A percentile compares a stretch with the other conserved stretches of the same genome.
Conservation (phyloP, 2,113 vertebrate genomes). For the Procavia capensis region DNA sequence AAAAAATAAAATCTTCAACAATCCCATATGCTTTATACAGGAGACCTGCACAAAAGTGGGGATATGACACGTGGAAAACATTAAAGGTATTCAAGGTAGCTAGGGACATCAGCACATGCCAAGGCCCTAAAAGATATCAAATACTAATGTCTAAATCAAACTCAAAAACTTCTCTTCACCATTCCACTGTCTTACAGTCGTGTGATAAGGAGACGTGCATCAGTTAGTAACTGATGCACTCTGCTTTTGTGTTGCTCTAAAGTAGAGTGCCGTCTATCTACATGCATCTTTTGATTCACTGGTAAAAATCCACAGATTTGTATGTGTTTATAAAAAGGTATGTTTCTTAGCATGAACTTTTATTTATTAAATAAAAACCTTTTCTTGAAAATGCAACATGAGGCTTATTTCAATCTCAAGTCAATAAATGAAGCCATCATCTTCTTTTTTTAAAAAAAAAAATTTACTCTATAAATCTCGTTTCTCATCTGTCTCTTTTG, state of each 20-base stretch:
- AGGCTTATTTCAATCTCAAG: neutral
- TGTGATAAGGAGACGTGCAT: neutral
- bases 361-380: neutral
- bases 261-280: neutral
- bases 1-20: neutral
- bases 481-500: neutral
- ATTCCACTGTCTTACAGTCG: neutral
- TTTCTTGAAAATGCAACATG: neutral
- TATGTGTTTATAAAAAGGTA: neutral
- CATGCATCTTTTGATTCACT: neutral
- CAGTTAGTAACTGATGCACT: neutral
- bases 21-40: neutral
- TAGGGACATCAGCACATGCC: neutral
- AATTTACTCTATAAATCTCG: neutral
- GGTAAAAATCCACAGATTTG: neutral
- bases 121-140: neutral
- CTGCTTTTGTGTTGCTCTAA: neutral
- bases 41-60: neutral
- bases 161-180: constrained; percentile 8
- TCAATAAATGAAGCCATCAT: neutral
- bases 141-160: neutral
- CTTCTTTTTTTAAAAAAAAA: neutral
- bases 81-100: neutral
- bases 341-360: neutral
- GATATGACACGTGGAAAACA: neutral